Conservation (phyloP, 2,888 invertebrate genomes). For the Rotaria sp. region DNA sequence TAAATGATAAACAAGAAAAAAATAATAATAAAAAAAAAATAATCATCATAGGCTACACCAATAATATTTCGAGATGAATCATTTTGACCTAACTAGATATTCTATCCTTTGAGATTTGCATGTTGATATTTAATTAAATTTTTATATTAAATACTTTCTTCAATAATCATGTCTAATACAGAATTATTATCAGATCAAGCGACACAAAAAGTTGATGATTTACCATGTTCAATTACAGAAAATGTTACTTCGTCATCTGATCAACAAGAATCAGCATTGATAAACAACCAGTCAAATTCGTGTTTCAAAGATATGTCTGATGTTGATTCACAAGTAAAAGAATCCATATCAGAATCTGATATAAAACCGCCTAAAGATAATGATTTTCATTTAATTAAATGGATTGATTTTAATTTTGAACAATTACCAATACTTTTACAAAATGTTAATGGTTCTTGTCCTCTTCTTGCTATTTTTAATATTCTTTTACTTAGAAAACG, state of each 20-base stretch:
- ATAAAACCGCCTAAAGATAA: neutral
- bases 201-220: neutral
- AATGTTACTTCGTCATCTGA: neutral
- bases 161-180: neutral
- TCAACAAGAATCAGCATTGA: neutral
- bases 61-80: no score
- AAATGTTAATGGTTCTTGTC: conserved; percentile 62
- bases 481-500: conserved; percentile 58
- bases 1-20: no score
- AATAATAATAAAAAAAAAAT: no score
- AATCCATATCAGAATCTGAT: neutral
- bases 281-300: neutral
- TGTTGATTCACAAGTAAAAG: neutral
- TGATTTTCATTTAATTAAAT: conserved; percentile 31
- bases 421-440: conserved; percentile 59
- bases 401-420: conserved; percentile 35
- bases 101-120: neutral
- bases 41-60: no score
- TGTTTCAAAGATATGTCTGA: neutral
- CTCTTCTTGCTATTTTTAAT: conserved; percentile 60
- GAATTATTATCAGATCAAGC: neutral
- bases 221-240: neutral
- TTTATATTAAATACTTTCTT: neutral
- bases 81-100: neutral
- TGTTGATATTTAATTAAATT: neutral